Evolutionary conservation across 2,888 invertebrate species (phyloP), one percentile per base, ranked within the genome.

Genomic region (Trimorus sp.): DNA sequence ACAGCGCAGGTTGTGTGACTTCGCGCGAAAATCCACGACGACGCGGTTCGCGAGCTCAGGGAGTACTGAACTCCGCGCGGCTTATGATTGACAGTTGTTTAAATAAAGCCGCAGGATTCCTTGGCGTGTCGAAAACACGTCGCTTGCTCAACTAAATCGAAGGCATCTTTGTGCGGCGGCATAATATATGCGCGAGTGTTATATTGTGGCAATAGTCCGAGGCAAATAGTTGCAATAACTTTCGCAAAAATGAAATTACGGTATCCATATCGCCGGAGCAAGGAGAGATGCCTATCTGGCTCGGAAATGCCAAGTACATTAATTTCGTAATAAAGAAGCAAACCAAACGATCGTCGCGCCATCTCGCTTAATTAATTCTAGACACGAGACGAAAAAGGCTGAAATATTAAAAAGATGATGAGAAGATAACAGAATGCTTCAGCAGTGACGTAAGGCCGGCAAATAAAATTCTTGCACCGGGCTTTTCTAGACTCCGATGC

Each of bases 251-350:
- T 79, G 56, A 79, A 82, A 79, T 71, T 65, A 65, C 62, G 76
- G 58, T 70, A 70, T 75, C 74, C 68, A 71, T 69, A 66, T 60
- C 76, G 60, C 53, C 49, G 77, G 58, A 69, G 70, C 68, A 71
- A 54, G 70, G 40, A 70, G 78, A 78, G 80, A 84, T 84, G 62
- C 73, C 66, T 84, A 80, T 81, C 87, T 85, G 74, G 83, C 84
- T 84, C 86, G 85, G 84, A 87, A 88, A 87, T 86, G 86, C 85
- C 85, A 87, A 85, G 85, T 87, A 85, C 86, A 86, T 85, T 85
- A 85, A 87, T 87, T 87, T 84, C 83, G 87, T 86, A 87, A 88
- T 88, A 87, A 88, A 87, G 85, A 78, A 87, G 86, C 79, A 86
- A 88, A 87, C 86, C 86, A 87, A 87, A 87, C 85, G 87, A 88